Evolutionary conservation across 2,113 vertebrate species (phyloP).

Genomic region (Opisthocomus hoazin): DNA sequence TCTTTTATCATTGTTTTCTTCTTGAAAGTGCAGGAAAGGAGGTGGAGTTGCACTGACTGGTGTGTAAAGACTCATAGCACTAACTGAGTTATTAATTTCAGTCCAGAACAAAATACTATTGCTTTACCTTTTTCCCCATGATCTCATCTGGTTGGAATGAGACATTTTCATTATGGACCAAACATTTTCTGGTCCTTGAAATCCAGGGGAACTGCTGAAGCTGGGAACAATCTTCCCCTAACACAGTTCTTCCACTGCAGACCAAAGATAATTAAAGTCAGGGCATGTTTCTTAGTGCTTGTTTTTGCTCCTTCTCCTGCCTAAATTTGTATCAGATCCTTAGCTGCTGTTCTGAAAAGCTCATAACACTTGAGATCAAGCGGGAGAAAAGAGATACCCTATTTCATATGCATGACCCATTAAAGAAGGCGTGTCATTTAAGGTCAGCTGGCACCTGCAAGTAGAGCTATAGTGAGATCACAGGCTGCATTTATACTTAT

Average conservation of each 20-base stretch:
- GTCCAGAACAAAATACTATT: not conserved
- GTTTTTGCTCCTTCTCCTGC: not conserved
- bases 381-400: not conserved
- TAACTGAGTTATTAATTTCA: not conserved
- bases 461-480: not conserved
- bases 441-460: not conserved
- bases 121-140: not conserved
- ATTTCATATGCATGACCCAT: not conserved
- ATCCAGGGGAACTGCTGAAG: not conserved
- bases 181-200: not conserved
- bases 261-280: not conserved
- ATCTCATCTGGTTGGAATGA: not conserved
- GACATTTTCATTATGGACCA: not conserved
- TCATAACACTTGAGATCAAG: not conserved
- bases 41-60: not conserved
- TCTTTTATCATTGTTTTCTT: not conserved
- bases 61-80: not conserved
- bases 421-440: not conserved
- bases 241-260: not conserved
- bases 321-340: not conserved
- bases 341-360: not conserved
- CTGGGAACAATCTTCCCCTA: not conserved
- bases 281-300: not conserved
- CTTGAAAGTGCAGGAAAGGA: not conserved
- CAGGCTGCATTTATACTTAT: not conserved